Evolutionary conservation across 2,113 vertebrate genomes (phyloP), one percentile per base, ranked within the genome.

Genomic region (Saccopteryx leptura): DNA sequence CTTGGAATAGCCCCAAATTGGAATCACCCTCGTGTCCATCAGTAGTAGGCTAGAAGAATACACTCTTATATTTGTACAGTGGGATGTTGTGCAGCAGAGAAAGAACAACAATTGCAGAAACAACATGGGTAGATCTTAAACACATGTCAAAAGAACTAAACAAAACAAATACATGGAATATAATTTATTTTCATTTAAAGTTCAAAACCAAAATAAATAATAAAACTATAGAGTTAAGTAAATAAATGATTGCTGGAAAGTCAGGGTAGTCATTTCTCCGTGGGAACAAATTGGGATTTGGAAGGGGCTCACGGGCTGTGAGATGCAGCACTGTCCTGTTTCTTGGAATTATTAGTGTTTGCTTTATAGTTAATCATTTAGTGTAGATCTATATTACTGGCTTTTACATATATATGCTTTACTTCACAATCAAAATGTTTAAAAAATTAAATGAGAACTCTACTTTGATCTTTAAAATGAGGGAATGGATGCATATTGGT

Each of bases 361-460:
- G 39, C n/a, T 89, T 93, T 65, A 18, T 88, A 61, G 74, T 66
- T 88, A 28, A n/a, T 91, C 21, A 46, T 71, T 76, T 85, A 50
- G 23, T 60, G 12, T 90, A 81, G 48, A 81, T 74, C 84, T 93
- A 33, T 69, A 12, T 65, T 19, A 18, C 7, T 56, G n/a, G 54
- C 12, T 76, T 95, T 80, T 78, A 21, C 92, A 18, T 72, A 39
- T 87, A 9, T 71, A 50, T 82, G 26, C 48, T 56, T 1, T 90
- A 48, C 95, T 83, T 96, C 11, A 78, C 63, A 58, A 19, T 90
- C 65, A 94, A 78, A 87, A 69, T 65, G 19, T 91, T 92, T 39
- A 46, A 65, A 82, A 84, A 94, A 54, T 78, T 33, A 87, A 86
- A 24, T 75, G 61, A 68, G 84, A 85, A 46, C 14, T 61, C 48